Conservation (phyloP, 2,113 vertebrate species). For the Bettongia penicillata region DNA sequence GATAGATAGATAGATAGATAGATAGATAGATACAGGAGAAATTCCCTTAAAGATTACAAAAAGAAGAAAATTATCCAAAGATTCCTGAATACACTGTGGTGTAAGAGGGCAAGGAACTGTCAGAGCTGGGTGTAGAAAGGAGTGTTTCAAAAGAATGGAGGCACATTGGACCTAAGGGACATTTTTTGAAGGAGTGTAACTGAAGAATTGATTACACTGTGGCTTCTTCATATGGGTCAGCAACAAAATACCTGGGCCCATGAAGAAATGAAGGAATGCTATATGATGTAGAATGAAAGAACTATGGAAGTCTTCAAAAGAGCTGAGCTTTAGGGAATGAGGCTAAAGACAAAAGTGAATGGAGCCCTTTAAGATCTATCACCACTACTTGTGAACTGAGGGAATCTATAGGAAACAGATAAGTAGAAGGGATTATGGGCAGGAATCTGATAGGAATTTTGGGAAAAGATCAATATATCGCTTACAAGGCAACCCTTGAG, state of each 20-base stretch:
- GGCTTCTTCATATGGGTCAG: not conserved
- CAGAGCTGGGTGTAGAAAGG: not conserved
- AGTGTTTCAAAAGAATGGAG: not conserved
- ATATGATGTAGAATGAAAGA: not conserved
- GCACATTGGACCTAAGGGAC: not conserved
- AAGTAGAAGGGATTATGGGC: not conserved
- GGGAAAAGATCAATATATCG: not conserved
- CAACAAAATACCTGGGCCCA: not conserved
- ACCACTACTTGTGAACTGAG: not conserved
- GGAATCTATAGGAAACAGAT: not conserved
- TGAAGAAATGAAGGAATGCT: not conserved
- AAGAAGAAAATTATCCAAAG: not conserved
- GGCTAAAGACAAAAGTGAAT: not conserved
- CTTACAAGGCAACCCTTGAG: not conserved
- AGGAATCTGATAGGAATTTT: not conserved
- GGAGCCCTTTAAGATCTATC: not conserved
- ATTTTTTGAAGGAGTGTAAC: not conserved
- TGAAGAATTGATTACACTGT: not conserved
- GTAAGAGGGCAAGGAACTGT: not conserved
- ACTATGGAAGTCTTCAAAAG: not conserved
- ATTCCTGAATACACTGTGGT: not conserved
- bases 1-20: no score
- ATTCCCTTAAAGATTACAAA: not conserved
- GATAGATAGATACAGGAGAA: no score
- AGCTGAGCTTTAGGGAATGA: not conserved